A percentile compares a stretch with the other conserved stretches of the same genome.
These are phyloP conservation scores for Phycodurus eques DNA, from an alignment of 2,113 vertebrate genomes.

Conservation along the genomic window DNA sequence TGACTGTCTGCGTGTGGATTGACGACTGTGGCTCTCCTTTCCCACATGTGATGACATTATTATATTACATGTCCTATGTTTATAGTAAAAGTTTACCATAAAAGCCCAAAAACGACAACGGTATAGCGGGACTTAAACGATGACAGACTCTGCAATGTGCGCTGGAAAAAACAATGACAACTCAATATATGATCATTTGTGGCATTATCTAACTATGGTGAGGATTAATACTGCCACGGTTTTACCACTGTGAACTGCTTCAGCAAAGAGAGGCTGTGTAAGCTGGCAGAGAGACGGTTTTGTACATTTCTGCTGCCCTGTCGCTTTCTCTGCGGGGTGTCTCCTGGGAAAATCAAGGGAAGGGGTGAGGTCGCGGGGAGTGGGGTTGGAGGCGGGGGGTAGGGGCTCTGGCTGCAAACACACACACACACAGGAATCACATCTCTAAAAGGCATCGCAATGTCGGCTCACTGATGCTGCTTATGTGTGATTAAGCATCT, in stretches of 20 bases:
- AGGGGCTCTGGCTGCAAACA: constrained; percentile 48
- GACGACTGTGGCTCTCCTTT: not conserved
- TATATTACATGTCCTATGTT: not conserved
- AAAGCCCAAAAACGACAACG: not conserved
- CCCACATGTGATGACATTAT: not conserved
- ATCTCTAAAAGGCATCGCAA: constrained; percentile 57
- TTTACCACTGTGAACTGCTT: not conserved
- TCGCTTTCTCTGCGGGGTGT: constrained; percentile 70
- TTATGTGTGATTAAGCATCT: constrained; percentile 63
- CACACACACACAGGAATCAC: constrained; percentile 39
- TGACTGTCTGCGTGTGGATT: no score
- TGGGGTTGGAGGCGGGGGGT: constrained; percentile 23
- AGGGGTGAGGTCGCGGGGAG: constrained; percentile 26
- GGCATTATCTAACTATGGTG: not conserved
- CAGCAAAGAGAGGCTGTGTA: constrained; percentile 32
- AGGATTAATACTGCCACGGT: not conserved
- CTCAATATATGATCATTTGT: not conserved
- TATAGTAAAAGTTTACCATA: not conserved
- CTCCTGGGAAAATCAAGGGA: constrained; percentile 72
- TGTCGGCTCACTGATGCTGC: constrained; percentile 54
- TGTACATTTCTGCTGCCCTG: constrained; percentile 72
- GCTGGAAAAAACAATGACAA: not conserved
- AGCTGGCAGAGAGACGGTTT: constrained; percentile 60
- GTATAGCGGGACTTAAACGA: not conserved
- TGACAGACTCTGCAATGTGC: not conserved